A percentile compares a stretch with the other conserved stretches of the same genome.
Conservation (phyloP, 2,113 vertebrate genomes). For the Tragelaphus scriptus region DNA sequence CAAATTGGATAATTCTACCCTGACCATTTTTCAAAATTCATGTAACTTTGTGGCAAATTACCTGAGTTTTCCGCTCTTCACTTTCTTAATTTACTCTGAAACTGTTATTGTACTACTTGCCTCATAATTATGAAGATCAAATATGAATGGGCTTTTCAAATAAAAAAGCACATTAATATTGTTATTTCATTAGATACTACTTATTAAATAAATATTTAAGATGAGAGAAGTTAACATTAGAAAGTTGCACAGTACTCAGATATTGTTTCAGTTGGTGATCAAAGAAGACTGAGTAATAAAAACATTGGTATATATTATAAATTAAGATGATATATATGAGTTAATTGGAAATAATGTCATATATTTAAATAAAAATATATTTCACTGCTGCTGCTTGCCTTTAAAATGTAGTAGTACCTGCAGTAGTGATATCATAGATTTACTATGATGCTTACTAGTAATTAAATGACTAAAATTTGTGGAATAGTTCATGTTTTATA, state of each 20-base stretch:
- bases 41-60: neutral
- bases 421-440: constrained; percentile 17
- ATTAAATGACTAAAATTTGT: neutral
- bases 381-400: neutral
- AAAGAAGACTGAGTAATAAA: neutral
- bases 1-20: neutral
- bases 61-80: neutral
- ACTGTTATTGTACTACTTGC: neutral
- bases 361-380: constrained; percentile 22
- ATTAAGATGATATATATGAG: constrained; percentile 6
- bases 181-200: neutral
- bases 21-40: neutral
- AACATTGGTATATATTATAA: neutral
- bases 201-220: constrained; percentile 19
- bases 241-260: neutral
- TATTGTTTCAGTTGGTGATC: neutral
- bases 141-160: neutral
- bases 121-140: neutral
- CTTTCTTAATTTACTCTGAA: constrained; percentile 4
- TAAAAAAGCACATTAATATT: neutral
- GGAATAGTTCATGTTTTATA: neutral
- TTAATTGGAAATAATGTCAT: neutral
- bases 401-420: neutral
- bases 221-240: constrained; percentile 9
- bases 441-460: neutral